phyloP scores from a whole-genome alignment of 2,888 invertebrate species.

The Hydroisotoma schaefferi region DNA sequence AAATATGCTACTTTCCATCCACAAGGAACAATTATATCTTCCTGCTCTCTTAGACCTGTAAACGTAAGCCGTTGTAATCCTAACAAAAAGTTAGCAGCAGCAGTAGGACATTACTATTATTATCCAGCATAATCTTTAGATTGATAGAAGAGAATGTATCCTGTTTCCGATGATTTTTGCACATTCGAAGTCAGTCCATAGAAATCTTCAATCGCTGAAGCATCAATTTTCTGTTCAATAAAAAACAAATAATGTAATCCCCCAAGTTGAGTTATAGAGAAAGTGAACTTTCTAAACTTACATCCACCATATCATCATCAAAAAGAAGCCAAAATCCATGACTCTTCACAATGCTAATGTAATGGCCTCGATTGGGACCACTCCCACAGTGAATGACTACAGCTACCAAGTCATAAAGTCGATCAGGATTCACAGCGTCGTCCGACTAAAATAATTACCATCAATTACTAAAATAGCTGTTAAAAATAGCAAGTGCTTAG shows the following conservation, averaged over 20 bases:
- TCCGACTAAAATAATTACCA: slow-evolving; percentile 68
- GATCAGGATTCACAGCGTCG: slow-evolving; percentile 96
- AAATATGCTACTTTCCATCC: too few species aligned
- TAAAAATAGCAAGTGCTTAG: too few species aligned
- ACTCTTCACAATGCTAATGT: slow-evolving; percentile 99
- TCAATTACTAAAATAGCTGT: background rate
- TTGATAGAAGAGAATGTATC: slow-evolving; percentile 99
- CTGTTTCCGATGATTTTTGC: slow-evolving; percentile 98
- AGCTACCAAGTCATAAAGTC: slow-evolving; percentile 96
- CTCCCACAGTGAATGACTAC: slow-evolving; percentile 99
- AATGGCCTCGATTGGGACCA: slow-evolving; percentile 98
- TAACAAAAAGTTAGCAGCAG: too few species aligned
- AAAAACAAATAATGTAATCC: slow-evolving; percentile 36
- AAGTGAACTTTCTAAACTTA: slow-evolving; percentile 58
- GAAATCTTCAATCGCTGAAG: slow-evolving; percentile 98
- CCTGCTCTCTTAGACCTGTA: too few species aligned
- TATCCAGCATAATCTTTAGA: slow-evolving; percentile 63
- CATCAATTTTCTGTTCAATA: slow-evolving; percentile 89
- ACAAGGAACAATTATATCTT: too few species aligned
- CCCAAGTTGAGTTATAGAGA: background rate
- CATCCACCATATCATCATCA: slow-evolving; percentile 99
- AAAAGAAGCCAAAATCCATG: slow-evolving; percentile 99
- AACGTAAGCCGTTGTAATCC: too few species aligned
- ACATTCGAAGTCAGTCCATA: slow-evolving; percentile 98
- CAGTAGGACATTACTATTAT: too few species aligned